phyloP scores from a whole-genome alignment of 2,797 vertebrate species.

The Microchirus variegatus region DNA sequence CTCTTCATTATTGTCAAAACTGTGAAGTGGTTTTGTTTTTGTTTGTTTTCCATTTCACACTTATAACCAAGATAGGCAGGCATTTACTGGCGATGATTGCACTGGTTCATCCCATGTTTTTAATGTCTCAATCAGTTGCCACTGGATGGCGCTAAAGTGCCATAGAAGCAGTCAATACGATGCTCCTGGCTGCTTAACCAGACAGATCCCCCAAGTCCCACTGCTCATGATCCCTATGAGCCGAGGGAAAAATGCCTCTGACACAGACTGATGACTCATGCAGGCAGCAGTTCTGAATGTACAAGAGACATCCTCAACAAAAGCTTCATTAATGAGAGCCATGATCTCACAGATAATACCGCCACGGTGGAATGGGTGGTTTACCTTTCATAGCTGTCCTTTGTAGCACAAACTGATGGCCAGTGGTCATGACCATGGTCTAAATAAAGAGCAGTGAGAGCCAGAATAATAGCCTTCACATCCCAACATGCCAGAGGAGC shows the following conservation, averaged over 20 bases:
- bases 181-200: conserved; percentile 33
- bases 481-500: conserved; percentile 7
- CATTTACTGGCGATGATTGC: background rate
- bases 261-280: conserved; percentile 71
- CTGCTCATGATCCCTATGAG: conserved; percentile 67
- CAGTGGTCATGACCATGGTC: background rate
- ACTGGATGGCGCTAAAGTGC: conserved; percentile 63
- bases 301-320: conserved; percentile 36
- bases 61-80: background rate
- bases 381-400: conserved; percentile 13
- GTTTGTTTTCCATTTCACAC: background rate
- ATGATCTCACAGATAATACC: conserved; percentile 1
- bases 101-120: background rate
- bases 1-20: conserved; percentile 3
- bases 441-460: background rate
- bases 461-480: background rate
- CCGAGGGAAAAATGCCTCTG: conserved; percentile 47
- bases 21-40: background rate
- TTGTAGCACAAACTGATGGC: background rate
- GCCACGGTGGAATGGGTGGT: background rate
- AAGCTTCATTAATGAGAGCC: conserved; percentile 19
- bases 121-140: conserved; percentile 5
- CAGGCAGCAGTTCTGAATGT: conserved; percentile 38
- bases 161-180: conserved; percentile 5
- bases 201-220: conserved; percentile 56